Base-by-base conservation (phyloP, 2,888 invertebrate genomes). In the Eurois occulta region DNA sequence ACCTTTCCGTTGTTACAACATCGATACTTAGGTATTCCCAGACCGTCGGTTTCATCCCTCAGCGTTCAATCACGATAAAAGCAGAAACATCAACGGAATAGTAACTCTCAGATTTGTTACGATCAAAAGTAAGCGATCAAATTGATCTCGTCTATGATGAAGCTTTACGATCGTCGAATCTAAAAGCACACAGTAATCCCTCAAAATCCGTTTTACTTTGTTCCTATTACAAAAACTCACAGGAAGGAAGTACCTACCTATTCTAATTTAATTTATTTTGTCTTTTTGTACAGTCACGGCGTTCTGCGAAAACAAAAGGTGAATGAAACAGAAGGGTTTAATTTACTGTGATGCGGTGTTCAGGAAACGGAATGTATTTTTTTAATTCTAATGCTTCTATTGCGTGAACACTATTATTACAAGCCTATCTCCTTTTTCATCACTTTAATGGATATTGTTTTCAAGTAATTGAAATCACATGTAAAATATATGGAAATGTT, bases 51-150 rank as follows among this genome's bases (percentile, higher is more conserved):
- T 13, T 32, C 70, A 73, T 38, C 72, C 81, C 83, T 67, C 58
- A 66, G n/a, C 66, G 84, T 75, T 77, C 66, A 74, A 86, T 86
- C 84, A 62, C 74, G 76, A 77, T 86, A 80, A 83, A 46, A 80
- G 76, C 69, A n/a, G 64, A 80, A 83, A 84, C 74, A 70, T 77
- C 86, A 67, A 48, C 64, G 67, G 86, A 85, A 85, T 85, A 86
- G 72, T 75, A 83, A 86, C 75, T 66, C 72, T 52, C 46, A 35
- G 74, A 80, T 84, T 86, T 72, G 74, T 76, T 65, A 75, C 74
- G 52, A 78, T 38, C 72, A 75, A 79, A 84, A 79, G 72, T 83
- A 65, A 83, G 43, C 74, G 75, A 77, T 67, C 68, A 83, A 79
- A 70, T 80, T 77, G 72, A 84, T 72, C 69, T 41, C 16, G 18